A percentile compares a stretch with the other conserved stretches of the same genome.
phyloP scores from a whole-genome alignment of 2,888 invertebrate genomes.

The Cryptus viduatorius region DNA sequence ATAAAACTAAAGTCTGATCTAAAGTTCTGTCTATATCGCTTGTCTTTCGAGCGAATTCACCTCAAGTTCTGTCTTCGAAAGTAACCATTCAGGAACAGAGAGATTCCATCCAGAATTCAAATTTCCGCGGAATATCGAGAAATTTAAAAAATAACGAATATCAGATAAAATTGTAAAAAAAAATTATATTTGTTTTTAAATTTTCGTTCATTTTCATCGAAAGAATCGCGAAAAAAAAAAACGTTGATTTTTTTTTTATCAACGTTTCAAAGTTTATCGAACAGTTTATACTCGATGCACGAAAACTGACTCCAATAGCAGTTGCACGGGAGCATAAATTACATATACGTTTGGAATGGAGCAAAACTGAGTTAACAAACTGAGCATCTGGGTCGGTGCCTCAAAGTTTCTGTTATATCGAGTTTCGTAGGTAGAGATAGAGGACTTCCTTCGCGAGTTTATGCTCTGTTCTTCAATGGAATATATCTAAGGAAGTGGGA shows the following conservation, averaged over 20 bases:
- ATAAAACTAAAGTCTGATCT: slow-evolving; percentile 40
- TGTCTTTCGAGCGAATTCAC: slow-evolving; percentile 13
- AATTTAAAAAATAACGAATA: background rate
- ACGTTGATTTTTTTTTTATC: too few species aligned
- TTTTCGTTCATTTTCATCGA: background rate
- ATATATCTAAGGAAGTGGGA: background rate
- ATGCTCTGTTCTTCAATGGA: background rate
- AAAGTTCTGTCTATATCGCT: slow-evolving; percentile 38
- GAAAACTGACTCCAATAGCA: background rate
- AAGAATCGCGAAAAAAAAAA: background rate
- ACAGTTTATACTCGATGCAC: background rate
- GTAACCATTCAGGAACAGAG: background rate
- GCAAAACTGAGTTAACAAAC: slow-evolving; percentile 6
- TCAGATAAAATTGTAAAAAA: background rate
- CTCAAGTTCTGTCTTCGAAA: background rate
- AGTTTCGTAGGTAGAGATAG: background rate
- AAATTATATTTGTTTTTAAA: background rate
- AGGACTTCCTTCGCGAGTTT: background rate
- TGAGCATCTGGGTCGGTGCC: background rate
- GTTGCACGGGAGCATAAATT: background rate
- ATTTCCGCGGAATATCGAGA: background rate
- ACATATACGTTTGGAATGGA: background rate
- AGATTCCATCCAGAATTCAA: background rate
- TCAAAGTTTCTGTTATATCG: background rate
- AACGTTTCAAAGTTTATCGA: background rate